Base-by-base conservation (phyloP, 1,140 invertebrate genomes). In the Drosophila miranda region DNA sequence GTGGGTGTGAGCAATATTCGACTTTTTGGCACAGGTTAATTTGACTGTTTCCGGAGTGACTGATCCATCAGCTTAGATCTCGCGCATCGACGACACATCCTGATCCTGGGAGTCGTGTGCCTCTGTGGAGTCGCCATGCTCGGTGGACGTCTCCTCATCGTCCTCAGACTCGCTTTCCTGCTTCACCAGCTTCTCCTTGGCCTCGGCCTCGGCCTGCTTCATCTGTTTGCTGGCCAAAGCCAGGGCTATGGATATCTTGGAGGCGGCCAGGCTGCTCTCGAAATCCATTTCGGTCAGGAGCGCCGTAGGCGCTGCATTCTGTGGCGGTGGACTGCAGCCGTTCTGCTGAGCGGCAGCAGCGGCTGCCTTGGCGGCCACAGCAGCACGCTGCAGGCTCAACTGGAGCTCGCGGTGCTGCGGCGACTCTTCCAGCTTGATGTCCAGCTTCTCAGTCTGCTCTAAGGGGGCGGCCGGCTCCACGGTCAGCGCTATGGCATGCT, bases 391-490 rank as follows among this genome's bases (percentile, higher is more conserved):
- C 55, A 90, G 45, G 8, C 81, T 78, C 42, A 90, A 34, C 75
- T 84, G 81, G 6, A 86, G 46, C 43, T 86, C 81, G 21, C 81
- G 66, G 66, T 86, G 89, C 59, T 75, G 81, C 41, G 89, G 89
- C 5, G 88, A 90, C 48, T 90, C 89, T 41, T 90, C 89, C 49
- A 83, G 53, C 51, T 90, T 90, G 21, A 90, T 90, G 59, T 90
- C 89, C 34, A 90, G 59, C 50, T 90, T 90, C n/a, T 90, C 89
- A 21, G 89, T 90, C 67, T 90, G 89, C 49, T 90, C 89, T 51
- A 90, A 54, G 0, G 89, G 89, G 13, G 89, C 89, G 4, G 89
- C 89, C 13, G 89, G 89, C 59, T 90, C 89, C 56, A 90, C 89
- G 2, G 89, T 90, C 52, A 90, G 28, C 6, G 89, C 71, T 54